Base-by-base conservation (phyloP, 2,797 vertebrate species). In the Hipposideros larvatus region DNA sequence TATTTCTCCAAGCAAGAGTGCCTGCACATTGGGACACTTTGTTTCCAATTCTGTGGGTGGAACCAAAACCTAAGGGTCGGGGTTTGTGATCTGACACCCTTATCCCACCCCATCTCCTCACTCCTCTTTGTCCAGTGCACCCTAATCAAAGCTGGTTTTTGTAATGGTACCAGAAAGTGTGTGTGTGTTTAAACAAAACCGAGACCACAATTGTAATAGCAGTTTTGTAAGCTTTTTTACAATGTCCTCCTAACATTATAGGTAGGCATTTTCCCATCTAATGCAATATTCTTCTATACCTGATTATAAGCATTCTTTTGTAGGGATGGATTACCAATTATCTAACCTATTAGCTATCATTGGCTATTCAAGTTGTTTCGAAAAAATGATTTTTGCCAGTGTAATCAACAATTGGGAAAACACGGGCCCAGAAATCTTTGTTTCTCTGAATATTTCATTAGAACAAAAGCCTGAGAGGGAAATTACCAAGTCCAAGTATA, bases 371-470 rank as follows among this genome's bases (percentile, higher is more conserved):
- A 31, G 48, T 57, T 77, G 34, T 87, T 66, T 80, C 18, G 22
- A 59, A 75, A 90, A 80, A 82, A 51, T 0, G 18, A 46, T 71
- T 93, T 87, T 92, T 66, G 41, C 28, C 92, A 68, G 34, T 71
- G 43, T 65, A 79, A 34, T 65, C 73, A 86, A 73, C 75, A 68
- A 14, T 41, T 2, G 4, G 74, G 66, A 77, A 84, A 80, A 75
- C 19, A 31, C 21, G 4, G 26, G 63, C 77, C 41, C 46, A 79
- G 93, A 57, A 19, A 59, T 51, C 89, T 77, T 93, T 55, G 51
- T 63, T 91, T 80, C 90, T 89, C 66, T 68, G 78, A 92, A 41
- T 75, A 37, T 84, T 87, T 97, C 61, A 51, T 63, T 75, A 51
- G 48, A 48, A 41, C 59, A 48, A 95, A 77, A 94, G 48, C 41